Evolutionary conservation across 2,888 invertebrate species (phyloP).

Genomic region (Morpho deidamia): DNA sequence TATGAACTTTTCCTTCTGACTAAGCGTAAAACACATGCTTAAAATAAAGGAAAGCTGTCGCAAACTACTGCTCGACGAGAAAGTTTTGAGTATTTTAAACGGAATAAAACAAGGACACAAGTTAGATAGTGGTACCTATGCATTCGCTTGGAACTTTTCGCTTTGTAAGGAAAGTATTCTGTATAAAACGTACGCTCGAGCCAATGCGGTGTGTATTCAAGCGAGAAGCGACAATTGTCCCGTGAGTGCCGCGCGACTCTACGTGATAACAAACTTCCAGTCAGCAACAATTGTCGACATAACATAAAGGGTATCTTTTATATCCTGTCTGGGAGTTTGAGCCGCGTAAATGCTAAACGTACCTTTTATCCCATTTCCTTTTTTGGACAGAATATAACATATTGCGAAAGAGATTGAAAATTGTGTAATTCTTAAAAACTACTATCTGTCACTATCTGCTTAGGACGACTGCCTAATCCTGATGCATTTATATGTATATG

Average conservation of each 20-base stretch:
- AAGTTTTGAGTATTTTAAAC: constrained; percentile 2
- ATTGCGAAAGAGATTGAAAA: no score
- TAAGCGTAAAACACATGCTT: no score
- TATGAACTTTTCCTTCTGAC: no score
- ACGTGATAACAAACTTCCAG: constrained; percentile 3
- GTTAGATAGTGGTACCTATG: constrained; percentile 36
- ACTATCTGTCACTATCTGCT: no score
- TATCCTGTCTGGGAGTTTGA: neutral
- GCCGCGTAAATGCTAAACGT: no score
- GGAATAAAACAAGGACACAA: constrained; percentile 33
- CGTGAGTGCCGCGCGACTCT: neutral
- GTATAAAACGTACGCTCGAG: constrained; percentile 39
- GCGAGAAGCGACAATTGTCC: constrained; percentile 2
- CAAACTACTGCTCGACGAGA: neutral
- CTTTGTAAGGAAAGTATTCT: constrained; percentile 62
- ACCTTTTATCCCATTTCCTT: no score
- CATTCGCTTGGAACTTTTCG: constrained; percentile 56
- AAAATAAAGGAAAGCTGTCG: no score
- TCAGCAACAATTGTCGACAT: neutral
- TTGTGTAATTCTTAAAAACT: no score
- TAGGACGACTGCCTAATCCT: no score
- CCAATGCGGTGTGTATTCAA: constrained; percentile 7
- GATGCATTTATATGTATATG: no score
- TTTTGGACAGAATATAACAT: no score
- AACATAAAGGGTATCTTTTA: neutral